Conservation (phyloP, 2,888 invertebrate genomes). For the Dyspetes luteomarginatus region DNA sequence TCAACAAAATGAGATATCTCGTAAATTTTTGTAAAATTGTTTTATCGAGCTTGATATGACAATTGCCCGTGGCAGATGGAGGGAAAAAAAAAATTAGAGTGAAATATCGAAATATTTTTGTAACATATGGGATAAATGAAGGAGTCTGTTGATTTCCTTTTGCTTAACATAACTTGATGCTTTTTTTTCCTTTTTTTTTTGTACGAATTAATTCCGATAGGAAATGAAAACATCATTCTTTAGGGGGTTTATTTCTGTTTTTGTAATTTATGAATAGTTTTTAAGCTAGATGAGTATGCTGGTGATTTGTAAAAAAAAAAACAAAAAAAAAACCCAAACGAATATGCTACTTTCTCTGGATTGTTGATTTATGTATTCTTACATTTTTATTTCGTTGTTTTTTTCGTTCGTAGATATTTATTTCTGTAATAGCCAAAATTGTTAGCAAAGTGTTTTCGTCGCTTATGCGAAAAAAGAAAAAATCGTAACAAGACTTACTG, state of each 20-base stretch:
- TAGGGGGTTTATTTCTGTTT: neutral
- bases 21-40: neutral
- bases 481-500: neutral
- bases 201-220: slow-evolving; percentile 29
- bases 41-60: neutral
- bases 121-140: slow-evolving; percentile 37
- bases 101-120: slow-evolving; percentile 31
- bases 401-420: neutral
- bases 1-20: neutral
- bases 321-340: no score
- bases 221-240: no score
- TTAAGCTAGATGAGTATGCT: no score
- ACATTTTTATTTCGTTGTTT: neutral
- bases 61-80: slow-evolving; percentile 2
- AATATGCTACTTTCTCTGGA: neutral
- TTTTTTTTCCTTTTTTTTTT: slow-evolving; percentile 34
- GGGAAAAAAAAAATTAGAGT: slow-evolving; percentile 5
- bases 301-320: no score
- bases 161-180: slow-evolving; percentile 12
- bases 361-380: slow-evolving; percentile 10
- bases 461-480: slow-evolving; percentile 8
- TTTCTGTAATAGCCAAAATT: slow-evolving; percentile 4
- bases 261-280: slow-evolving; percentile 16
- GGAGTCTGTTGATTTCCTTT: slow-evolving; percentile 10
- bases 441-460: slow-evolving; percentile 20